A percentile compares a stretch with the other conserved stretches of the same genome.
These are phyloP conservation scores for Sinhomidia bicolor DNA, from an alignment of 2,888 invertebrate species.

Conservation along the genomic window DNA sequence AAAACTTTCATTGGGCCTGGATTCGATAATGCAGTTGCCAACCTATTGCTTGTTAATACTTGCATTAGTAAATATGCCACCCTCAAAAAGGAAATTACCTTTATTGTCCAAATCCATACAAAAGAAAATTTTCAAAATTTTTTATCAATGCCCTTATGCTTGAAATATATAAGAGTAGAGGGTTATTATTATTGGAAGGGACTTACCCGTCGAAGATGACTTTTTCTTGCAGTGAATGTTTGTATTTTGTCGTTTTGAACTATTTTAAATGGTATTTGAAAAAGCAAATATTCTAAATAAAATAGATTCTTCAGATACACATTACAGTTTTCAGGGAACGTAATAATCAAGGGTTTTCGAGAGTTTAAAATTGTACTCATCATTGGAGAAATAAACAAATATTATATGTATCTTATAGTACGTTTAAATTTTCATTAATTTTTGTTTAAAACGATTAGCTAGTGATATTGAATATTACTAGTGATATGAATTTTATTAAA, in stretches of 20 bases:
- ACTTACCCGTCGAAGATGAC: not conserved
- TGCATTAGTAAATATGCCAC: not conserved
- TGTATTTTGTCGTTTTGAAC: not conserved
- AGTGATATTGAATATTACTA: too few species aligned
- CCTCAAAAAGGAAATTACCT: conserved; percentile 1
- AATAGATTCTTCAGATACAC: not conserved
- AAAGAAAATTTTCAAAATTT: too few species aligned
- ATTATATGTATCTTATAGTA: too few species aligned
- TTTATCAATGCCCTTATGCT: too few species aligned
- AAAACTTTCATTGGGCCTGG: conserved; percentile 36
- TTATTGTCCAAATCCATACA: too few species aligned
- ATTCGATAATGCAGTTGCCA: not conserved
- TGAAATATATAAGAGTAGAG: too few species aligned
- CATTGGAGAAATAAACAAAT: too few species aligned
- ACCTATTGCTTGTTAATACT: not conserved
- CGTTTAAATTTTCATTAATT: too few species aligned
- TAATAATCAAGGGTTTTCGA: not conserved
- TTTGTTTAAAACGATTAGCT: too few species aligned
- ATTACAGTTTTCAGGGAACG: conserved; percentile 40
- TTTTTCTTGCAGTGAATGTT: not conserved
- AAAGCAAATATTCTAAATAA: not conserved
- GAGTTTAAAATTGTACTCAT: too few species aligned
- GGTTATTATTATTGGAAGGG: too few species aligned
- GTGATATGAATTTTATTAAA: too few species aligned
- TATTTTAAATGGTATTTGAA: not conserved